Base-by-base conservation (phyloP, 1,140 invertebrate genomes). In the Drosophila guanche region DNA sequence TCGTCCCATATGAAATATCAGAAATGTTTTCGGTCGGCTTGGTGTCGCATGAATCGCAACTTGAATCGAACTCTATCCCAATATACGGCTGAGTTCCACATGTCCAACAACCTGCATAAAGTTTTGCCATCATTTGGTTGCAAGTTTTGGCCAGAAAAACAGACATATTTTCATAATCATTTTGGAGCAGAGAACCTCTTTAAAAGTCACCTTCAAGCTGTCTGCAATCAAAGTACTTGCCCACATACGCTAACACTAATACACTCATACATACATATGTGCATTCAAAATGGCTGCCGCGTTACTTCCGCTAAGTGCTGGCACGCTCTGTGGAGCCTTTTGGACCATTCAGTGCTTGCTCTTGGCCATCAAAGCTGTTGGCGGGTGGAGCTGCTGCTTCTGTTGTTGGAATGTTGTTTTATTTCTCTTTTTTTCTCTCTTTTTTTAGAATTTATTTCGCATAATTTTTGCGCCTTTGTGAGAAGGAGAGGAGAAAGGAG, bases 381-480 rank as follows among this genome's bases (percentile, higher is more conserved):
- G 60, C 48, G 59, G 53, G 62, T 40, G 65, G 73, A 65, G 65
- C 70, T 74, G 72, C 42, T 33, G 57, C 48, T 48, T 42, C 41
- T 58, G 47, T 70, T 53, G 60, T 50, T 46, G 14, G 51, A 33
- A 63, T 62, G 62, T 56, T 56, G 65, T 68, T 55, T 48, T 14
- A 50, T 29, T 41, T 22, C 42, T 40, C 41, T 43, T 62, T 60
- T 47, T 50, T 42, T 7, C 3, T 27, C 10, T 33, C 14, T 47
- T 45, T 60, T 66, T 63, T 70, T 62, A 58, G 68, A 45, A 60
- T 86, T 81, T 85, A 77, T 85, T 81, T 88, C 81, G 63, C 73
- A 81, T 85, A 83, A 81, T 86, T 81, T 79, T 60, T 63, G 59
- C 45, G 56, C 77, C 66, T 80, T 81, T 68, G 45, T 75, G 56